A percentile compares a stretch with the other conserved stretches of the same genome.
Conservation (phyloP, 2,888 invertebrate species). For the Protonemura montana region DNA sequence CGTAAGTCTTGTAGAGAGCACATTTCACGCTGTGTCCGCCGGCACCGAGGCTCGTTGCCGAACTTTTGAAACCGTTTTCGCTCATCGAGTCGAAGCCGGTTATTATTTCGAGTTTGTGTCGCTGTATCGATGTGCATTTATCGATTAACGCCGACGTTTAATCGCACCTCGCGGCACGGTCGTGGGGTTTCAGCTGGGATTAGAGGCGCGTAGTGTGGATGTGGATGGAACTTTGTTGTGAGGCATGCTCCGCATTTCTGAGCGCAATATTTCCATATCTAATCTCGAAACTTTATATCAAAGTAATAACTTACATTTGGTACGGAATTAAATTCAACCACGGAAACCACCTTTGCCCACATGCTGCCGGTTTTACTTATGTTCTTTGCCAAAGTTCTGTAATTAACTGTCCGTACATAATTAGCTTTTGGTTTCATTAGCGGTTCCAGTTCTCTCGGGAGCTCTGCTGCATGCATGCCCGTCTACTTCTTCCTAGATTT, state of each 20-base stretch:
- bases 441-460: slow-evolving; percentile 51
- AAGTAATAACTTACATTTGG: slow-evolving; percentile 25
- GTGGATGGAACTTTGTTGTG: background rate
- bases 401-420: slow-evolving; percentile 50
- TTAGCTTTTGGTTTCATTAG: slow-evolving; percentile 51
- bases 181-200: slow-evolving; percentile 9
- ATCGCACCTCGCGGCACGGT: slow-evolving; percentile 21
- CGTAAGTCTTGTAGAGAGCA: slow-evolving; percentile 28
- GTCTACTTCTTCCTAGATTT: slow-evolving; percentile 19
- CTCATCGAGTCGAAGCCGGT: background rate
- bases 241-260: background rate
- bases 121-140: slow-evolving; percentile 15
- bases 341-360: slow-evolving; percentile 4
- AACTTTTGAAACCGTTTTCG: background rate
- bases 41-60: background rate
- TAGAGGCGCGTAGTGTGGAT: background rate
- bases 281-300: slow-evolving; percentile 26
- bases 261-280: background rate
- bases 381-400: slow-evolving; percentile 47
- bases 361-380: slow-evolving; percentile 38
- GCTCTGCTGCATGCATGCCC: background rate
- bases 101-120: slow-evolving; percentile 13
- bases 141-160: slow-evolving; percentile 18
- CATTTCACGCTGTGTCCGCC: background rate
- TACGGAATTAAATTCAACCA: slow-evolving; percentile 2